A percentile compares a stretch with the other conserved stretches of the same genome.
These are phyloP conservation scores for Stomatorhinus ivindoensis DNA, from an alignment of 2,113 vertebrate genomes.

Conservation along the genomic window DNA sequence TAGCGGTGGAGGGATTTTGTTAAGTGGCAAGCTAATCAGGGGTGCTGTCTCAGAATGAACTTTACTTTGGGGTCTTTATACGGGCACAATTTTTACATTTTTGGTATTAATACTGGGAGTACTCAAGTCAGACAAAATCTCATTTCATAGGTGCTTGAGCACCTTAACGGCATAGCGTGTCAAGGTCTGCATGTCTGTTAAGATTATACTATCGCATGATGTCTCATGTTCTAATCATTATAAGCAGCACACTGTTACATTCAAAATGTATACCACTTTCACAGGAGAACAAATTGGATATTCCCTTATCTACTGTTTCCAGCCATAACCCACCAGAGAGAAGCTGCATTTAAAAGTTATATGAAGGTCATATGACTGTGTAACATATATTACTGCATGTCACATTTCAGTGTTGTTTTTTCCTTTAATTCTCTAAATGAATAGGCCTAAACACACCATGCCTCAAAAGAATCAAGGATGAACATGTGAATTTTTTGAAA, in stretches of 20 bases:
- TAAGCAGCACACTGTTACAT: not conserved
- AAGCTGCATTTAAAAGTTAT: not conserved
- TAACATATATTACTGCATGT: not conserved
- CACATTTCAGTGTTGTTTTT: not conserved
- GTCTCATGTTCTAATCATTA: not conserved
- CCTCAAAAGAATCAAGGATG: not conserved
- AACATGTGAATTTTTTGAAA: not conserved
- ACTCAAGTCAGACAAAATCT: not conserved
- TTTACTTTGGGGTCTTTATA: not conserved
- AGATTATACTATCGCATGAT: conserved; percentile 3
- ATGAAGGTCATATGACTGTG: not conserved
- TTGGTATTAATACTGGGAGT: not conserved
- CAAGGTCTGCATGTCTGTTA: not conserved
- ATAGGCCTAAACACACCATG: not conserved
- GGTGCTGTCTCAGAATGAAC: not conserved
- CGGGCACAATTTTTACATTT: not conserved
- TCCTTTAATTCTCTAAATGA: not conserved
- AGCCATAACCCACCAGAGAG: conserved; percentile 2
- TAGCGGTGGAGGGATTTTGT: not conserved
- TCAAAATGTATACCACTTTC: not conserved
- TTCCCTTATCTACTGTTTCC: conserved; percentile 12
- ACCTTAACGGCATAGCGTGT: not conserved
- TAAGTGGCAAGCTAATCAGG: not conserved
- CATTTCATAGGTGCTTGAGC: conserved; percentile 16
- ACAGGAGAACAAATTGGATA: not conserved